Base-by-base conservation (phyloP, 2,113 vertebrate species). In the Eulemur rufifrons region DNA sequence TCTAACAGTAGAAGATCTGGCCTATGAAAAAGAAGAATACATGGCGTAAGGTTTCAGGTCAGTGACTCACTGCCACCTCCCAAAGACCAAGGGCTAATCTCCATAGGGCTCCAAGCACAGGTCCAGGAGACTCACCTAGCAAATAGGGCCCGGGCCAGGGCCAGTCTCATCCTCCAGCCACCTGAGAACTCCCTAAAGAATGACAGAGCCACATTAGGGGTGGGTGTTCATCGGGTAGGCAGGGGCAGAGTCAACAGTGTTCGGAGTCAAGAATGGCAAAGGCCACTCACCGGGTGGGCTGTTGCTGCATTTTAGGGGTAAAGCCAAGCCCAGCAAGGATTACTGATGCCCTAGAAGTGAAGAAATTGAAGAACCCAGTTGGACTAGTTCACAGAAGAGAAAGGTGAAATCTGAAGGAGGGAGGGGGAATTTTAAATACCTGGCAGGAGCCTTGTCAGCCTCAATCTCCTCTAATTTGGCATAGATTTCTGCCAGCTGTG, bases 121-220 rank as follows among this genome's bases (percentile, higher is more conserved):
- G 74, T 47, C 66, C 54, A 39, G 18, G 50, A 95, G 74, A 98
- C 99, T 98, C 97, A 99, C 99, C 99, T 99, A 93, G 99, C 99
- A 98, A 99, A 99, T 14, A 99, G 98, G 45, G 99, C 99, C 98
- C 99, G 98, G 84, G 99, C 99, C 96, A 99, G 98, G 5, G 99
- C 99, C 98, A 99, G 96, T 95, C 99, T 99, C 99, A 99, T 99
- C 95, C 99, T 99, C 99, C 99, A 99, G 54, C 99, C 99, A 96
- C 99, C 99, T 0, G 99, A 99, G 95, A 99, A 99, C 98, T 99
- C 99, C 99, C 99, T 99, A 97, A 81, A 94, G 59, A 97, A 34
- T 98, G 47, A 97, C 29, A 96, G 86, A 96, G 34, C 90, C 81
- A 59, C 52, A 95, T 96, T 8, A 77, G 45, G 14, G 34, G n/a